Base-by-base conservation (phyloP, 2,113 vertebrate genomes). In the Cryptomyrus ogoouensis region DNA sequence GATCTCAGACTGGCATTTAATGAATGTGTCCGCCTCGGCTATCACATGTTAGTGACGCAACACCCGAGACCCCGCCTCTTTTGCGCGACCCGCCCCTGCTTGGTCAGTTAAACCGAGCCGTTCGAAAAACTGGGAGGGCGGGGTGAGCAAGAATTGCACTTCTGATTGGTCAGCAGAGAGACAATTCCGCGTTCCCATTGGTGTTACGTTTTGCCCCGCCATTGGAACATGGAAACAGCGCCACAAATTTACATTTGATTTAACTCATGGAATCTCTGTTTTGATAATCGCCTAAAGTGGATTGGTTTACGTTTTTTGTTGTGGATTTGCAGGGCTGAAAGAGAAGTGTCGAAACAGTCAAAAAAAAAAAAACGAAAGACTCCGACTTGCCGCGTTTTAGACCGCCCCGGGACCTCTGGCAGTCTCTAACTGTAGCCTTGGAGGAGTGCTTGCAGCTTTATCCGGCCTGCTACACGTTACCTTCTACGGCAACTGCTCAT, bases 221-320 rank as follows among this genome's bases (percentile, higher is more conserved):
- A 94, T 91, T 91, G 80, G 49, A 89, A 90, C 44, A 10, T 58
- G 44, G 90, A 95, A 95, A 95, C 94, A 94, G 95, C 95, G 96
- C 95, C 94, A 95, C 88, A 90, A 92, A 94, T 93, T 93, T 89
- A 93, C 88, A 90, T 93, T 92, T 83, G 74, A 87, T 52, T 92
- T 87, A 50, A 86, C n/a, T 27, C 58, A 50, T 17, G 56, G 31
- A 86, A 44, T 52, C 53, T 52, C 27, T 35, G 49, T 19, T 53
- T 50, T 80, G 74, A 80, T 80, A 6, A 39, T 15, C 21, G 49
- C 21, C 17, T 31, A 77, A 19, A 17, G 85, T 53, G 27, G 50
- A 53, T 87, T 27, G 5, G n/a, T 87, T 53, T 56, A 39, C 49
- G 27, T 31, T 27, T 89, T 19, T 44, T 19, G 39, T 21, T 47